A percentile compares a stretch with the other conserved stretches of the same genome.
phyloP scores from a whole-genome alignment of 2,113 vertebrate species.

The Rhombomys opimus region DNA sequence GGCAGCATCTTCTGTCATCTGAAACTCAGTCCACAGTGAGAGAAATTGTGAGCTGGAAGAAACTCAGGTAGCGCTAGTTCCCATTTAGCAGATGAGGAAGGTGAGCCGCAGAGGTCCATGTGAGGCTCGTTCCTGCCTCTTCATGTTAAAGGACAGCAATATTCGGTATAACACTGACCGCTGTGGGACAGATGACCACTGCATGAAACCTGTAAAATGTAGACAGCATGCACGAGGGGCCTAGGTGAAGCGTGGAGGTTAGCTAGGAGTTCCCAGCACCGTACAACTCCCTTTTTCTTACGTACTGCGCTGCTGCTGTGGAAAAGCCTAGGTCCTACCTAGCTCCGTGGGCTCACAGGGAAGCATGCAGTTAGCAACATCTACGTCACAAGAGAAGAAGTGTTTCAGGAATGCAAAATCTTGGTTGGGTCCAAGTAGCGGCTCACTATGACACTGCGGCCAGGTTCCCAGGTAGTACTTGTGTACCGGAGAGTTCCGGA shows the following conservation, averaged over 20 bases:
- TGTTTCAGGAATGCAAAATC: background rate
- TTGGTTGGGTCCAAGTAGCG: background rate
- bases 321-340: background rate
- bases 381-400: background rate
- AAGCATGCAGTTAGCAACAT: background rate
- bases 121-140: background rate
- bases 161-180: background rate
- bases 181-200: background rate
- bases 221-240: background rate
- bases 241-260: background rate
- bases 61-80: background rate
- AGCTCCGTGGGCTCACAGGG: background rate
- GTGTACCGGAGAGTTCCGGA: accelerated
- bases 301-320: background rate
- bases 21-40: background rate
- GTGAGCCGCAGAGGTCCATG: background rate
- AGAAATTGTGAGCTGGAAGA: background rate
- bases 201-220: background rate
- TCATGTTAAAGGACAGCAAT: background rate
- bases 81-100: background rate
- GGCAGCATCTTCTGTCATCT: background rate
- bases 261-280: background rate
- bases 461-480: background rate
- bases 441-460: background rate
- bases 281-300: no score